Base-by-base conservation (phyloP, 1,140 invertebrate genomes). In the Drosophila sulfurigaster region DNA sequence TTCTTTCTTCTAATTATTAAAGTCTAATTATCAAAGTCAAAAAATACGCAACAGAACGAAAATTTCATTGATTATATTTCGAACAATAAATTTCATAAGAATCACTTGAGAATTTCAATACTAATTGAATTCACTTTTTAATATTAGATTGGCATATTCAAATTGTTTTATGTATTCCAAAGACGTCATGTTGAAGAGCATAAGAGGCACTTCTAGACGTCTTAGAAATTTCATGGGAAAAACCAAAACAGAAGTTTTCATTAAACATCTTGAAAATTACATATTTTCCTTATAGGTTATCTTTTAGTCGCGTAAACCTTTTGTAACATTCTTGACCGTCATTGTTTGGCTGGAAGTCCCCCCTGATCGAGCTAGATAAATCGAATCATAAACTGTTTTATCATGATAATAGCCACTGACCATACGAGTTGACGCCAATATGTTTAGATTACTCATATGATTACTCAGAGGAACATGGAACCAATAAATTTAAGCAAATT, bases 311-410 rank as follows among this genome's bases (percentile, higher is more conserved):
- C 5, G 3, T 25, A 13, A 4, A 1, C 28, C 15, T 13, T 43
- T 15, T 16, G 2, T 5, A 20, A 20, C 15, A 6, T 5, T 25
- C 3, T 20, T n/a, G 25, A 11, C 25, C 28, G 35, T 41, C 54
- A 41, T 57, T 57, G 54, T 57, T 57, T 38, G 32, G 35, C 54
- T 57, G 54, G 10, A 57, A 57, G 20, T 16, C 57, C 67, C 67
- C n/a, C 8, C 16, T 11, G 71, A 74, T 74, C 25, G 49, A n/a
- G 32, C 30, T 51, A 75, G 66, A 75, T 75, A 75, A 49, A 57
- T 54, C 45, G 25, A 60, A 35, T 69, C 65, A 15, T 70, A 75
- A 75, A 75, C 66, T 68, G n/a, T 49, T 69, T 64, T 75, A 75
- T 63, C 66, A 70, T 49, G 58, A 63, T 63, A 63, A 68, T 74